A percentile compares a stretch with the other conserved stretches of the same genome.
These are phyloP conservation scores for Melipona bicolor DNA, from an alignment of 2,888 invertebrate genomes.

Conservation along the genomic window DNA sequence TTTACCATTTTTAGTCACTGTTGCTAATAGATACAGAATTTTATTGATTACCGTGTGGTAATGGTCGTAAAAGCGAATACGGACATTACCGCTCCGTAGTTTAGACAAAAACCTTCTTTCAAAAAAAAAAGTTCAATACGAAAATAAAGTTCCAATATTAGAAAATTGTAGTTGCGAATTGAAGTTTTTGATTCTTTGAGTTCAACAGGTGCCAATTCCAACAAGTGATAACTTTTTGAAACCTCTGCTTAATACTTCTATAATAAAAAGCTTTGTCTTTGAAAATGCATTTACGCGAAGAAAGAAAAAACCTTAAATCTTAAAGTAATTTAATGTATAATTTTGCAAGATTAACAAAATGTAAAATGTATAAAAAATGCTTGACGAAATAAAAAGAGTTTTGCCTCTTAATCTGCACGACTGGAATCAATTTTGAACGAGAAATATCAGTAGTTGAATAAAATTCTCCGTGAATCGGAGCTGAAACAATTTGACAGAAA, in stretches of 20 bases:
- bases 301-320: background rate
- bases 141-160: background rate
- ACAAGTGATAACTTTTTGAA: constrained; percentile 8
- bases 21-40: constrained; percentile 52
- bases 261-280: background rate
- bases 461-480: background rate
- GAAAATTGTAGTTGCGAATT: background rate
- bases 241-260: too few species aligned
- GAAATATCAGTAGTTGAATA: background rate
- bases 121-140: too few species aligned
- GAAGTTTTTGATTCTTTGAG: background rate
- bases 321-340: background rate
- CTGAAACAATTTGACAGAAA: background rate
- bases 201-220: constrained; percentile 23
- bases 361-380: background rate
- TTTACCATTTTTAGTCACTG: constrained; percentile 57
- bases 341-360: background rate
- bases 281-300: background rate
- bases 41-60: constrained; percentile 38
- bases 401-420: too few species aligned
- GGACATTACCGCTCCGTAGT: background rate
- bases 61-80: background rate
- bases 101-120: background rate
- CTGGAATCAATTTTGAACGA: background rate
- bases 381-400: background rate